A percentile compares a stretch with the other conserved stretches of the same genome.
phyloP scores from a whole-genome alignment of 2,888 invertebrate genomes.

The Nebria salina region DNA sequence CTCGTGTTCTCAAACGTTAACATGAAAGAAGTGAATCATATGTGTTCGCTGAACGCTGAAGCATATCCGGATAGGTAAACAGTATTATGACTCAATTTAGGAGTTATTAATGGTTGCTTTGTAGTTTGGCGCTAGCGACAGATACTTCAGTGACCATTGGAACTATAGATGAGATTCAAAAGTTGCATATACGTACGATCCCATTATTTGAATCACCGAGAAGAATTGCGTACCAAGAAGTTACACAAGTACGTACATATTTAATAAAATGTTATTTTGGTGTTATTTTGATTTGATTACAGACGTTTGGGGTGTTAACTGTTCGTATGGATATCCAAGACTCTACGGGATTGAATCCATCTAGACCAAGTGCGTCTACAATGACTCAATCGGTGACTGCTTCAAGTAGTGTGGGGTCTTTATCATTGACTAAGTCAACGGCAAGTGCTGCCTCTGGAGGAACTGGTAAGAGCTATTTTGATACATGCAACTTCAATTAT shows the following conservation, averaged over 20 bases:
- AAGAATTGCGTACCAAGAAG: constrained; percentile 94
- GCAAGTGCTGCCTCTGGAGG: constrained; percentile 61
- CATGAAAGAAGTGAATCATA: constrained; percentile 93
- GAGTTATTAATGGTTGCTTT: constrained; percentile 47
- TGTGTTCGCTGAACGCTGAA: constrained; percentile 96
- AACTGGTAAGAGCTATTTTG: constrained; percentile 52
- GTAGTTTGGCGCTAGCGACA: constrained; percentile 85
- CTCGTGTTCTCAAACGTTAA: constrained; percentile 98
- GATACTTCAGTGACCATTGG: constrained; percentile 92
- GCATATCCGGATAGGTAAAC: constrained; percentile 90
- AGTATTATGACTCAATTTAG: constrained; percentile 18
- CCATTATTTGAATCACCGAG: constrained; percentile 94
- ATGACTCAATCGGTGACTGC: constrained; percentile 71
- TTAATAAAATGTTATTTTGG: background rate
- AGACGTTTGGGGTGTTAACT: constrained; percentile 86
- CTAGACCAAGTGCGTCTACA: constrained; percentile 80
- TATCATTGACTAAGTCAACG: constrained; percentile 63
- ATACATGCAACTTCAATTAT: no score
- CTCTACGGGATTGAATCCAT: constrained; percentile 73
- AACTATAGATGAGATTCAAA: constrained; percentile 98
- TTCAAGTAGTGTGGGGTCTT: constrained; percentile 66
- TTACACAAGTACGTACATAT: constrained; percentile 71
- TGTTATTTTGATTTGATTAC: background rate
- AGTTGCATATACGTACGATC: constrained; percentile 95
- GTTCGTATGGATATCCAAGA: constrained; percentile 90